These are phyloP conservation scores for Pseudorectes ferrugineus DNA, from an alignment of 2,113 vertebrate species.

Conservation along the genomic window DNA sequence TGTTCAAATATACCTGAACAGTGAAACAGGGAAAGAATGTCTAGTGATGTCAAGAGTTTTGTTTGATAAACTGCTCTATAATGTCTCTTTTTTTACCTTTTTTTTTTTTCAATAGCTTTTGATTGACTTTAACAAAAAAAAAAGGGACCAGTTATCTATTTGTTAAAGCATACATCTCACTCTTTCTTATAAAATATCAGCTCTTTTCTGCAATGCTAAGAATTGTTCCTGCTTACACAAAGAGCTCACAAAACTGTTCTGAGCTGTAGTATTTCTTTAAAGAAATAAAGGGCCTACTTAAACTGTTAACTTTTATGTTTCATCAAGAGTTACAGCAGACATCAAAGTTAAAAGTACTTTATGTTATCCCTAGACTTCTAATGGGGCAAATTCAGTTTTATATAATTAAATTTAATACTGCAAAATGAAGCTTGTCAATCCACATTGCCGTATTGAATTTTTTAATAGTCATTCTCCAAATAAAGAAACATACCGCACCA, in stretches of 20 bases:
- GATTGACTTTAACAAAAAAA: background rate
- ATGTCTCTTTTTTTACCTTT: background rate
- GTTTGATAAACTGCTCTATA: background rate
- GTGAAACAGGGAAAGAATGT: background rate
- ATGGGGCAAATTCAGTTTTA: background rate
- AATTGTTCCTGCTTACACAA: background rate
- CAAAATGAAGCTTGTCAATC: conserved; percentile 30
- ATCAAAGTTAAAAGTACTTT: conserved; percentile 52
- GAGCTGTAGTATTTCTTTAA: background rate
- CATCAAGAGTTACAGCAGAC: conserved; percentile 22
- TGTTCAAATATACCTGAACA: background rate
- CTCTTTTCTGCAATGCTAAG: background rate
- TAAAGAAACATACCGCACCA: background rate
- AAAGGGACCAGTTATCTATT: background rate
- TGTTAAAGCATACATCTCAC: background rate
- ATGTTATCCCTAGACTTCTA: background rate
- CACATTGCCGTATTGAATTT: background rate
- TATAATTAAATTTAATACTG: conserved; percentile 25
- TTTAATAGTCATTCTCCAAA: background rate
- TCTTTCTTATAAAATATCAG: background rate
- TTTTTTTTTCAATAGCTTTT: background rate
- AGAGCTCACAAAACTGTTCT: background rate
- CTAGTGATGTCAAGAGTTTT: background rate
- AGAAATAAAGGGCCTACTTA: background rate
- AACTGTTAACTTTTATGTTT: conserved; percentile 45